Percentiles rank a stretch among this genome's conserved stretches.
Evolutionary conservation across 1,140 invertebrate species (phyloP).

Genomic region (Formica exsecta): DNA sequence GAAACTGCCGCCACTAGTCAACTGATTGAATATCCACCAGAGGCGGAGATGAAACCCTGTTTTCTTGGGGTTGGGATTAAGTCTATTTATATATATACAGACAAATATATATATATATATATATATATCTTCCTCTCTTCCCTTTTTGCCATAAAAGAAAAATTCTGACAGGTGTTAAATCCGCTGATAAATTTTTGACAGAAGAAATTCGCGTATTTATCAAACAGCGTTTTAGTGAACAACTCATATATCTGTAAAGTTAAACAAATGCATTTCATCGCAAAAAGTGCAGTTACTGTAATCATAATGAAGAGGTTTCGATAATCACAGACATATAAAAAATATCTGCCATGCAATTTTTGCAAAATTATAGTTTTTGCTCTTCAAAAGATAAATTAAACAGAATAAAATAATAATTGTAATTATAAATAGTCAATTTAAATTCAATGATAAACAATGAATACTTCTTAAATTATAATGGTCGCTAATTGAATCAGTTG

Average conservation of each 20-base stretch:
- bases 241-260: background rate
- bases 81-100: constrained; percentile 57
- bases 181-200: background rate
- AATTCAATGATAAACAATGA: background rate
- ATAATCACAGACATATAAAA: too few species aligned
- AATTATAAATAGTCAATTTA: too few species aligned
- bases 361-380: too few species aligned
- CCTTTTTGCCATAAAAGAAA: constrained; percentile 22
- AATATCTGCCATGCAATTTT: too few species aligned
- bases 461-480: background rate
- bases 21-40: constrained; percentile 72
- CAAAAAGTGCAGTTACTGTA: too few species aligned
- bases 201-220: background rate
- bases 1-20: constrained; percentile 65
- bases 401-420: too few species aligned
- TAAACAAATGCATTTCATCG: background rate
- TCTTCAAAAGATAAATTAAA: background rate
- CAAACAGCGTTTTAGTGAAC: constrained; percentile 30
- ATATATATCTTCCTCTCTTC: constrained; percentile 31
- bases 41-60: constrained; percentile 69
- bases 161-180: constrained; percentile 10
- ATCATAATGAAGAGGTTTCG: too few species aligned
- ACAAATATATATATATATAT: background rate
- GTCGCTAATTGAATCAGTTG: background rate
- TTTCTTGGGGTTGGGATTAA: constrained; percentile 45